These are phyloP conservation scores for Lagocephalus sceleratus DNA, from an alignment of 2,797 vertebrate genomes.

Conservation along the genomic window DNA sequence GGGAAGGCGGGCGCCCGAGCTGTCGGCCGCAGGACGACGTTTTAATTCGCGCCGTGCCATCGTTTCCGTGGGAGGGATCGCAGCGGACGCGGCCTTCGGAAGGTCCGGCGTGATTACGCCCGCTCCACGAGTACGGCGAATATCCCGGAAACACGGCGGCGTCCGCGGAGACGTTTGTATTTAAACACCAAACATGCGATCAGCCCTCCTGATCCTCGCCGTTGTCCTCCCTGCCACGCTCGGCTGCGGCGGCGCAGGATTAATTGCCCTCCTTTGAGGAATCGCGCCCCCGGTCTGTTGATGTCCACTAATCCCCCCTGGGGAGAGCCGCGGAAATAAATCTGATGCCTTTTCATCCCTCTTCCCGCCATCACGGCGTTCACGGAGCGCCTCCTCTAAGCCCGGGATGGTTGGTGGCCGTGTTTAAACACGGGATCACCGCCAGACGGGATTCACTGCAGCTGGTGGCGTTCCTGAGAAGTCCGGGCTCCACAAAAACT, in stretches of 20 bases:
- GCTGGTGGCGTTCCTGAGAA: conserved; percentile 30
- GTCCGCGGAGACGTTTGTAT: conserved; percentile 36
- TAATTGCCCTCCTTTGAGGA: conserved; percentile 77
- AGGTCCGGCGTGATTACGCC: conserved; percentile 58
- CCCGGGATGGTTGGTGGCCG: conserved; percentile 31
- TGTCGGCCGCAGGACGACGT: conserved; percentile 45
- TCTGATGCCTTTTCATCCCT: conserved; percentile 74
- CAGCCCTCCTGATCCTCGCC: conserved; percentile 46
- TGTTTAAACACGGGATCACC: conserved; percentile 58
- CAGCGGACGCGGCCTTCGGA: conserved; percentile 33
- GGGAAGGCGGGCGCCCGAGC: no score
- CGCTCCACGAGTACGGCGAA: conserved; percentile 28
- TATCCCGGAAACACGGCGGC: conserved; percentile 15
- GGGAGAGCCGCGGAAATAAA: conserved; percentile 68
- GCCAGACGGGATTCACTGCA: conserved; percentile 23
- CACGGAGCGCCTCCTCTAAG: conserved; percentile 47
- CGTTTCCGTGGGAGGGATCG: conserved; percentile 61
- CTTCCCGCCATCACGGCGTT: conserved; percentile 61
- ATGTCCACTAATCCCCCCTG: conserved; percentile 71
- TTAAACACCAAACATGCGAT: conserved; percentile 53
- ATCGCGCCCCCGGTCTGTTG: conserved; percentile 71
- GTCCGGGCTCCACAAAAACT: background rate
- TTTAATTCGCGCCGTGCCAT: conserved; percentile 58
- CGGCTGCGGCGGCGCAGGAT: conserved; percentile 55
- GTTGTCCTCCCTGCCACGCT: conserved; percentile 39